phyloP scores from a whole-genome alignment of 2,797 vertebrate species.

The Luscinia megarhynchos region DNA sequence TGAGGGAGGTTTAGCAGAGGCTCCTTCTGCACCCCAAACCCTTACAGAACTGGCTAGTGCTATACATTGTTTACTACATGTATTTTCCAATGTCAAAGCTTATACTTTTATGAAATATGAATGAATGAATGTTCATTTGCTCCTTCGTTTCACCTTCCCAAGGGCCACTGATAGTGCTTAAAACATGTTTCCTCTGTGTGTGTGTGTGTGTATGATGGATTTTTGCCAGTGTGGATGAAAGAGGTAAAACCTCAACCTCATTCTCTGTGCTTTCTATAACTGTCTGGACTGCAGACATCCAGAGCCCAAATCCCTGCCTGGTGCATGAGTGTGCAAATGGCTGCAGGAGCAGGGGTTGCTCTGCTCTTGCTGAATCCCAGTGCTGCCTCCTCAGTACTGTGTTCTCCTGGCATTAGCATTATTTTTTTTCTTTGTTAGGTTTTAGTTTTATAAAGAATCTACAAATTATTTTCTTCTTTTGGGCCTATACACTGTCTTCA shows the following conservation, averaged over 20 bases:
- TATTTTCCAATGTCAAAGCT: neutral
- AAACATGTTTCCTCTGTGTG: accelerated
- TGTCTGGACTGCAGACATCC: neutral
- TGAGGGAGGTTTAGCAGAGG: neutral
- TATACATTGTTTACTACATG: neutral
- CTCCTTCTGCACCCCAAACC: neutral
- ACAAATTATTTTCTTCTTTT: neutral
- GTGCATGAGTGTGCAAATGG: accelerated
- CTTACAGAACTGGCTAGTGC: neutral
- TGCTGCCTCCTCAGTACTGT: neutral
- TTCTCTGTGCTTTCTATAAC: neutral
- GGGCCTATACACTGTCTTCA: neutral
- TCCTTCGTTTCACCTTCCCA: neutral
- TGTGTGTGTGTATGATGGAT: neutral
- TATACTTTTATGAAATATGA: neutral
- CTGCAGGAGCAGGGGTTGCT: neutral
- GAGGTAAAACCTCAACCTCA: neutral
- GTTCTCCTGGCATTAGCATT: neutral
- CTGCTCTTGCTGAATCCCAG: neutral
- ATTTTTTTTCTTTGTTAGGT: neutral
- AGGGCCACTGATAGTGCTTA: neutral
- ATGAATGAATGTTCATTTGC: neutral
- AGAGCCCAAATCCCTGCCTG: neutral
- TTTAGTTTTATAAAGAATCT: neutral
- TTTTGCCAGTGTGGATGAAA: neutral